Evolutionary conservation across 2,113 vertebrate genomes (phyloP).

Genomic region (Mormyrus lacerda): DNA sequence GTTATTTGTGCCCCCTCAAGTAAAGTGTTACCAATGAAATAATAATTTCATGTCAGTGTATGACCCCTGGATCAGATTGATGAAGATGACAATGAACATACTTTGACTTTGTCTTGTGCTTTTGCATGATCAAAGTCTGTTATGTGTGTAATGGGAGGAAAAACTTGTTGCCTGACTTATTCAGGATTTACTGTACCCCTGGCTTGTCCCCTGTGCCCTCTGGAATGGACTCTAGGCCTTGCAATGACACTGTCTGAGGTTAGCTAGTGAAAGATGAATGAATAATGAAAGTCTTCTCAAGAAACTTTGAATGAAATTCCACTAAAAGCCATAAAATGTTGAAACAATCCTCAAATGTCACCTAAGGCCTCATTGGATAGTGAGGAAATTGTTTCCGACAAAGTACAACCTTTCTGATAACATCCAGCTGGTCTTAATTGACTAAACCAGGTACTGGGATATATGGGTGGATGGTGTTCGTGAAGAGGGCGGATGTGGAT

Average conservation of each 20-base stretch:
- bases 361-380: neutral
- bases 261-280: neutral
- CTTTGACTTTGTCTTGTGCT: neutral
- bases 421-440: neutral
- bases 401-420: neutral
- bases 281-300: neutral
- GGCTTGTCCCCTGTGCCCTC: neutral
- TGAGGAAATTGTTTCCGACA: neutral
- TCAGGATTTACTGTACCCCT: neutral
- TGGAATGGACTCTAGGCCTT: neutral
- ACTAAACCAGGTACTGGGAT: neutral
- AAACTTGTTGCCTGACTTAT: neutral
- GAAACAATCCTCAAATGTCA: neutral
- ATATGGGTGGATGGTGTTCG: neutral
- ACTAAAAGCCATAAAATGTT: neutral
- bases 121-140: neutral
- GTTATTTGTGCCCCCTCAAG: no score
- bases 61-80: neutral
- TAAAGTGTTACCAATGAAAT: no score
- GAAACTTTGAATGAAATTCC: neutral
- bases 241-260: neutral
- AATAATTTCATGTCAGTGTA: neutral
- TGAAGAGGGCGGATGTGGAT: neutral
- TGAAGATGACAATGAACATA: neutral
- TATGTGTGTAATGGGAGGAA: neutral